Base-by-base conservation (phyloP, 2,797 vertebrate genomes). In the Tauraco hartlaubi region DNA sequence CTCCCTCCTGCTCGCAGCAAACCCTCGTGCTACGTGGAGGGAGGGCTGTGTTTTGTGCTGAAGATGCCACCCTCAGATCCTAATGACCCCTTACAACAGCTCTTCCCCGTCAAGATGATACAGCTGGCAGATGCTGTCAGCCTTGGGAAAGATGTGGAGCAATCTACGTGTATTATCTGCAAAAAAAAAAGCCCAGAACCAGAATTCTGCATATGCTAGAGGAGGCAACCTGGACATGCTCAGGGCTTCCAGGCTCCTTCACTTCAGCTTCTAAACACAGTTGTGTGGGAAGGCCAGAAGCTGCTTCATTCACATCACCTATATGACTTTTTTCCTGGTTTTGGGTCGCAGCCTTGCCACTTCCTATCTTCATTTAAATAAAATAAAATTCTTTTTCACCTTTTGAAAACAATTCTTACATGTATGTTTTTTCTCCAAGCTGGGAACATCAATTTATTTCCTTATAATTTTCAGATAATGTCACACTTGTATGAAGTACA, bases 321-420 rank as follows among this genome's bases (percentile, higher is more conserved):
- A 15, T 5, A 1, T 1, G 5, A 61, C 1, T 0, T 11, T 61
- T 11, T 13, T 41, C 31, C 59, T 63, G 5, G 29, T 78, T 25
- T 28, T 33, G 44, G 41, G 35, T 1, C 3, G 1, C 49, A 59
- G 9, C 6, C 71, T 59, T 72, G 35, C 14, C 20, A n/a, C 14
- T 69, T 77, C 52, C 44, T 41, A 29, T 9, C 35, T 46, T 20
- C 15, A 82, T 52, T 75, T 75, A 39, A 88, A 64, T 8, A 37
- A 71, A 89, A 54, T 4, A 11, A 72, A 61, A 13, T 8, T 20
- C 15, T 29, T 21, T 41, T 20, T 64, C 9, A 62, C n/a, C 11
- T 68, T 49, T 6, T 46, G 54, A 75, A 90, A 90, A 63, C 21
- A 11, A 17, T 21, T 51, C 25, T 26, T 44, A 21, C 2, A 9